These are phyloP conservation scores for Gambusia affinis DNA, from an alignment of 2,113 vertebrate genomes.

Conservation along the genomic window DNA sequence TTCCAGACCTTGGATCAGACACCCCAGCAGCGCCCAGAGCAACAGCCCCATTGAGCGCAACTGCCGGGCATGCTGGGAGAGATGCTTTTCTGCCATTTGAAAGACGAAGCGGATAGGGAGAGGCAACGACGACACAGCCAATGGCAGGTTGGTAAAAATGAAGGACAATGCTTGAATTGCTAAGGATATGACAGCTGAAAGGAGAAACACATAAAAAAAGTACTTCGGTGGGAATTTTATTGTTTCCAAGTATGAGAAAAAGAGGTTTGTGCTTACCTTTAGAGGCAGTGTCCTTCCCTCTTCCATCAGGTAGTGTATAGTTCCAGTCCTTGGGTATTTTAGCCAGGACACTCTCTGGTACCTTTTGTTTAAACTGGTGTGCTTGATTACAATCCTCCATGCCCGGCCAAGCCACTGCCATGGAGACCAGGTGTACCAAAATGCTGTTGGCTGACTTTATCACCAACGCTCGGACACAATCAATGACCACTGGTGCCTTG, in stretches of 20 bases:
- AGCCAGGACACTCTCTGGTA: constrained; percentile 83
- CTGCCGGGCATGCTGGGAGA: constrained; percentile 87
- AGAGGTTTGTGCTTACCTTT: constrained; percentile 77
- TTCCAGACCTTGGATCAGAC: constrained; percentile 89
- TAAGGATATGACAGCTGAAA: constrained; percentile 81
- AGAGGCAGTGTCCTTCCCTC: constrained; percentile 70
- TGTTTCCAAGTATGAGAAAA: background rate
- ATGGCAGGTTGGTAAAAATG: constrained; percentile 92
- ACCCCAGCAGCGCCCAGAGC: constrained; percentile 88
- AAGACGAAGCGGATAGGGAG: constrained; percentile 92
- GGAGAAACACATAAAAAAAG: constrained; percentile 13
- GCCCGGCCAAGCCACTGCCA: constrained; percentile 81
- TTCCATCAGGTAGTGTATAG: constrained; percentile 79
- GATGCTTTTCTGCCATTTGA: constrained; percentile 88
- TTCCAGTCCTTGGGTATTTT: constrained; percentile 92
- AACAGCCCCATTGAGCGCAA: constrained; percentile 88
- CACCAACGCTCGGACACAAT: constrained; percentile 81
- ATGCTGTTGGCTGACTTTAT: constrained; percentile 80
- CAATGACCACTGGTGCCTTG: constrained; percentile 77
- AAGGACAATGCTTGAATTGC: constrained; percentile 89
- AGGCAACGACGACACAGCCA: constrained; percentile 90
- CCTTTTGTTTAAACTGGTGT: constrained; percentile 63
- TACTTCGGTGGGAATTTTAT: background rate
- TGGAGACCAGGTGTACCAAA: constrained; percentile 82
- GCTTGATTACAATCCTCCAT: constrained; percentile 69